phyloP scores from a whole-genome alignment of 2,888 invertebrate species.

The Phalera bucephala region DNA sequence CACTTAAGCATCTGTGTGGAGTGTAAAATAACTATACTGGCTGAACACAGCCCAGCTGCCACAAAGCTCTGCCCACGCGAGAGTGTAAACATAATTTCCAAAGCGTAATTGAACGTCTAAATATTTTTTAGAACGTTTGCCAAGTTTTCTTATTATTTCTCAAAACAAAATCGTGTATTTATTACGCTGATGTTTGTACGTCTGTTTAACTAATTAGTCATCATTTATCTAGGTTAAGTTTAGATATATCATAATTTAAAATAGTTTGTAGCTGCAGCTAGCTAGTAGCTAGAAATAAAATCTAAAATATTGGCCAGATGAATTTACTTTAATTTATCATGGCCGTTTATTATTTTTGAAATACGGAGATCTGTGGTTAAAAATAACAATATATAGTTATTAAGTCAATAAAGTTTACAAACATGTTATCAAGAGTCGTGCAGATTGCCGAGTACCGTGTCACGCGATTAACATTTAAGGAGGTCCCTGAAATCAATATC shows the following conservation, averaged over 20 bases:
- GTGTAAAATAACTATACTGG: too few relatives aligned
- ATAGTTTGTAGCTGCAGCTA: not conserved
- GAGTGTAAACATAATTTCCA: constrained; percentile 16
- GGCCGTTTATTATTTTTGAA: not conserved
- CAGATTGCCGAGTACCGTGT: constrained; percentile 17
- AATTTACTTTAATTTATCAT: constrained; percentile 1
- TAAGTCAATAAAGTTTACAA: constrained; percentile 9
- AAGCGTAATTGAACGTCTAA: constrained; percentile 24
- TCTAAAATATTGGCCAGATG: not conserved
- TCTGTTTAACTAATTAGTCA: constrained; percentile 8
- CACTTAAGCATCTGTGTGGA: not conserved
- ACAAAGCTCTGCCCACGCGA: constrained; percentile 30
- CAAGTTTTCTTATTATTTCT: constrained; percentile 22
- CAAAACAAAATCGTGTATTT: constrained; percentile 20
- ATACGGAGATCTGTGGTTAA: constrained; percentile 6
- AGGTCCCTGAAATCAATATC: constrained; percentile 11
- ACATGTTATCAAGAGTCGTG: constrained; percentile 14
- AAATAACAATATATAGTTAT: constrained; percentile 9
- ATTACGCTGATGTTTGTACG: constrained; percentile 10
- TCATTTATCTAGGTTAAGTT: constrained; percentile 1
- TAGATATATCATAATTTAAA: not conserved
- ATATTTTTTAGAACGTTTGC: constrained; percentile 18
- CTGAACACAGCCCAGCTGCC: constrained; percentile 22
- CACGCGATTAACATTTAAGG: constrained; percentile 21
- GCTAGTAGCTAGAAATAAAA: too few relatives aligned